Conservation (phyloP, 53 echinoderm and acorn worm genomes). For the Crossaster papposus region DNA sequence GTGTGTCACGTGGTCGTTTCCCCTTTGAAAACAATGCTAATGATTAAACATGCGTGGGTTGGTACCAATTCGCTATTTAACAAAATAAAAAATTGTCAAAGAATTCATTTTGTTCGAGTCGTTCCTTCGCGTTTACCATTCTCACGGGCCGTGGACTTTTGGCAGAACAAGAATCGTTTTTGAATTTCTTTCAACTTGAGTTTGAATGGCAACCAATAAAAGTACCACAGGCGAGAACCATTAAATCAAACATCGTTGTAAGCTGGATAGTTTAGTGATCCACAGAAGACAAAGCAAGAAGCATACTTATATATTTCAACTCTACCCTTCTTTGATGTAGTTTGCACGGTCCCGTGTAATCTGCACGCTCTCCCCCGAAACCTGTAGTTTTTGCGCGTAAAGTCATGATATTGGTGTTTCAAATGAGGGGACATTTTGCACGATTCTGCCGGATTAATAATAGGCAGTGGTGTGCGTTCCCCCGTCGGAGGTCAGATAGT, state of each 20-base stretch:
- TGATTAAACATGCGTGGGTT: slow-evolving; percentile 67
- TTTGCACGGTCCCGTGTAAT: background rate
- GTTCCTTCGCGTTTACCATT: background rate
- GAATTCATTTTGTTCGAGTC: background rate
- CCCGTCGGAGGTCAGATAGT: too few species aligned
- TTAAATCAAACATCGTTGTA: background rate
- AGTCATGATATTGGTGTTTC: too few species aligned
- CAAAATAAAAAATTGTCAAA: slow-evolving; percentile 8
- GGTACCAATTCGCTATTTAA: slow-evolving; percentile 71
- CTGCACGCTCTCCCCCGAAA: background rate
- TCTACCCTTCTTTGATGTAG: background rate
- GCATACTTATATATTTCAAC: background rate
- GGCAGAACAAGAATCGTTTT: background rate
- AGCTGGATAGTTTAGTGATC: background rate
- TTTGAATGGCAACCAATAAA: background rate
- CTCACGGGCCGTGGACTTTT: background rate
- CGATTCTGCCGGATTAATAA: too few species aligned
- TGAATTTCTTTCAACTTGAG: background rate
- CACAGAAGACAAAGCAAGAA: background rate
- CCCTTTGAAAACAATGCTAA: slow-evolving; percentile 42
- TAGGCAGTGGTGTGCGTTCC: too few species aligned
- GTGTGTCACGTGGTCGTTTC: slow-evolving; percentile 29
- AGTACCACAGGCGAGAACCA: too few species aligned
- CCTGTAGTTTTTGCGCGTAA: too few species aligned
- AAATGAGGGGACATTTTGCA: too few species aligned